Evolutionary conservation across 37 sponge, comb jelly and placozoan genomes (phyloP).

Genomic region (Spongilla lacustris): DNA sequence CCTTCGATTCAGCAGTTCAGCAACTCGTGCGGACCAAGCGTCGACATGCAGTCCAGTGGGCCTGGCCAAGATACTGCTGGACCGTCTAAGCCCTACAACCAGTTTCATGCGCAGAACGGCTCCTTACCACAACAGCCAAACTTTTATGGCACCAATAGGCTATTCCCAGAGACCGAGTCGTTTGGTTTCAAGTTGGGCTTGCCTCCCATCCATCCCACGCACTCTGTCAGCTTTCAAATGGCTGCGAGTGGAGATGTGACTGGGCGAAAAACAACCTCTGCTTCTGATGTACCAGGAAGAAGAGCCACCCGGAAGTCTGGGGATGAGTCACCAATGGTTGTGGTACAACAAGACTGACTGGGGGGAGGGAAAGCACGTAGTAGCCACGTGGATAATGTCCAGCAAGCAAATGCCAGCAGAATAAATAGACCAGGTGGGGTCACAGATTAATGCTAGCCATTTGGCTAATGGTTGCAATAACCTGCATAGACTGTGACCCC

Average conservation of each 20-base stretch:
- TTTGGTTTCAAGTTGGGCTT: slow-evolving; percentile 49
- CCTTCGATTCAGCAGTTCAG: background rate
- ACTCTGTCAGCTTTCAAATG: background rate
- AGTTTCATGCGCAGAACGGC: slow-evolving; percentile 36
- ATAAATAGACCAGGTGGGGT: background rate
- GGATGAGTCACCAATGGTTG: background rate
- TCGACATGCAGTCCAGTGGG: background rate
- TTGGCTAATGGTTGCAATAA: background rate
- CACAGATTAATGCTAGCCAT: background rate
- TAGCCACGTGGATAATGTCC: background rate
- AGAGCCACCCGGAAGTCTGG: background rate
- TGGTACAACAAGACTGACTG: background rate
- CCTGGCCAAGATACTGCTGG: background rate
- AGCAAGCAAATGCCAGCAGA: background rate
- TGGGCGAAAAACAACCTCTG: background rate
- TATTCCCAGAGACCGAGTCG: slow-evolving; percentile 45
- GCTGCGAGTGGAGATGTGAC: background rate
- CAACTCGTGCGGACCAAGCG: background rate
- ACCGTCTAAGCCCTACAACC: background rate
- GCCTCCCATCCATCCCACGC: background rate
- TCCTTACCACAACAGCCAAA: slow-evolving; percentile 7
- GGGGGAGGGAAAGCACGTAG: background rate
- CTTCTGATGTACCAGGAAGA: background rate
- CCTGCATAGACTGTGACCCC: background rate
- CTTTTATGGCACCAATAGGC: slow-evolving; percentile 50